Base-by-base conservation (phyloP, 1,140 invertebrate genomes). In the Latrodectus geometricus region DNA sequence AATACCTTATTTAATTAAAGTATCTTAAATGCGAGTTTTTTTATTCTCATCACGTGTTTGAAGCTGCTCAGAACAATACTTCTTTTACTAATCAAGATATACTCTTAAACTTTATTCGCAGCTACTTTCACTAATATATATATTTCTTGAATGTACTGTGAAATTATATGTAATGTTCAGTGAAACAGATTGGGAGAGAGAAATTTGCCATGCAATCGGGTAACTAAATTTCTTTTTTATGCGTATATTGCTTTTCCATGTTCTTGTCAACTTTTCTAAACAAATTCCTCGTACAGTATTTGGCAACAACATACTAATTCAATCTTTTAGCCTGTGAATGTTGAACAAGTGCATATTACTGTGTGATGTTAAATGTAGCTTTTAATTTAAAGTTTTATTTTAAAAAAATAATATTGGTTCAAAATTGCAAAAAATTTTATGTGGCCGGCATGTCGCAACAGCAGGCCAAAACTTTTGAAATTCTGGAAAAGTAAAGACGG, bases 381-480 rank as follows among this genome's bases (percentile, higher is more conserved):
- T 79, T 79, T 87, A 21, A n/a, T 66, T 61, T 20, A 73, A 65
- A 73, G 50, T 35, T 35, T 35, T 35, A 70, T 70, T 70, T 70
- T 4, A 35, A 70, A n/a, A 21, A 35, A 70, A 21, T 70, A 70
- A 80, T 54, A 35, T 65, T 80, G 76, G 85, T 79, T 56, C 52
- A 72, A 87, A 74, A 73, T 48, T 35, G 85, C 85, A 87, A 78
- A 73, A 66, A 65, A 87, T 87, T 80, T 65, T 87, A 87, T 87
- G 85, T 87, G 85, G 85, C 85, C 85, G 77, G 85, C 69, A 87
- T 87, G 85, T 87, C 85, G 85, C 76, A 87, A 56, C 85, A 87
- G 85, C 76, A 80, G 77, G 85, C 85, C 85, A 74, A 87, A 87
- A 73, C 76, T 87, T 78, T 78, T 86, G 65, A 87, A 87, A 80